phyloP scores from a whole-genome alignment of 2,888 invertebrate species.

The Caenorhabditis panamensis region DNA sequence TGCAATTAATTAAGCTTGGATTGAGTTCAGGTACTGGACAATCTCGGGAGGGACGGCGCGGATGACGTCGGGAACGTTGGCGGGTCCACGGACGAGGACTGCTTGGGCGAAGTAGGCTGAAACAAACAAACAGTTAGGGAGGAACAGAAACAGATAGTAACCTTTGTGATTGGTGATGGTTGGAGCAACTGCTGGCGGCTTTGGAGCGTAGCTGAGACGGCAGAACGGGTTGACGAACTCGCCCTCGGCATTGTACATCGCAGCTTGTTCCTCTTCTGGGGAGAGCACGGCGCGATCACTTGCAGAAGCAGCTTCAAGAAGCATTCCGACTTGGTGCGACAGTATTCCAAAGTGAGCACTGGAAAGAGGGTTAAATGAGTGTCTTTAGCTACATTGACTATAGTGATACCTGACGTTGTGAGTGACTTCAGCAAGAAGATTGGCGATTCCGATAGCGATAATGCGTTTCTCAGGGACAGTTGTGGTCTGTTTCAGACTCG shows the following conservation, averaged over 20 bases:
- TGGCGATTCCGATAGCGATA: constrained; percentile 91
- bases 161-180: constrained; percentile 70
- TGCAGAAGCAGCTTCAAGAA: constrained; percentile 64
- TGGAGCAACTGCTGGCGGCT: constrained; percentile 60
- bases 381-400: neutral
- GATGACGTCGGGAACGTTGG: constrained; percentile 36
- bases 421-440: constrained; percentile 83
- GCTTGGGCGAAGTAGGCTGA: constrained; percentile 70
- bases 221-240: constrained; percentile 78
- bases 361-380: constrained; percentile 7
- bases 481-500: constrained; percentile 87
- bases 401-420: constrained; percentile 15
- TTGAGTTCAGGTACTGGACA: constrained; percentile 36
- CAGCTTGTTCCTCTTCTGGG: constrained; percentile 71
- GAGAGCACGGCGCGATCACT: constrained; percentile 55
- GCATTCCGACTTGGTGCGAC: constrained; percentile 52
- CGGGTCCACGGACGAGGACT: constrained; percentile 64
- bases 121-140: constrained; percentile 11
- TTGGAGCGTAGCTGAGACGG: constrained; percentile 74
- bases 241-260: constrained; percentile 74
- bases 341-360: constrained; percentile 65
- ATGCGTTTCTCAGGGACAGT: constrained; percentile 91
- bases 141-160: constrained; percentile 15
- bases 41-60: constrained; percentile 49
- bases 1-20: constrained; percentile 10